A percentile compares a stretch with the other conserved stretches of the same genome.
Evolutionary conservation across 2,888 invertebrate genomes (phyloP).

Genomic region (Autographa gamma): DNA sequence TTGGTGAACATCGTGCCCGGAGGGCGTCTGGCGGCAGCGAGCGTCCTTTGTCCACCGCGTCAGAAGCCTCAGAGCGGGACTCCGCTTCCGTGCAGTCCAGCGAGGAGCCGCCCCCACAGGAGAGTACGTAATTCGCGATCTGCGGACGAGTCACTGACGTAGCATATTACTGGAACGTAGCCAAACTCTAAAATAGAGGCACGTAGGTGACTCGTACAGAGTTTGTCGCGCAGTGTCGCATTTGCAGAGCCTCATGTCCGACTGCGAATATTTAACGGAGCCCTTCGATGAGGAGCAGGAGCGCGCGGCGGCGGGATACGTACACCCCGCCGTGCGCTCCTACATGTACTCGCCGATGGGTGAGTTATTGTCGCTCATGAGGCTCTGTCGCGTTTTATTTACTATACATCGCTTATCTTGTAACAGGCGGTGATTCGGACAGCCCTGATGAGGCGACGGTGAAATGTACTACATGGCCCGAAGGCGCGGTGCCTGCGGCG

Average conservation of each 20-base stretch:
- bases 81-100: conserved; percentile 87
- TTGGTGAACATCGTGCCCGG: conserved; percentile 70
- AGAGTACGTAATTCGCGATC: conserved; percentile 84
- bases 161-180: conserved; percentile 83
- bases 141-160: conserved; percentile 85
- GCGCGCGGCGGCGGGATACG: conserved; percentile 79
- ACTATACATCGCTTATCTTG: conserved; percentile 74
- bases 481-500: conserved; percentile 78
- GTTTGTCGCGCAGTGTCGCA: conserved; percentile 87
- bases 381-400: conserved; percentile 66
- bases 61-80: conserved; percentile 85
- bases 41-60: conserved; percentile 85
- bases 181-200: conserved; percentile 87
- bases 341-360: conserved; percentile 88
- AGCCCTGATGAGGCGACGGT: conserved; percentile 90
- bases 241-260: conserved; percentile 86
- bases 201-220: conserved; percentile 83
- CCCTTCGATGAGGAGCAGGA: conserved; percentile 85
- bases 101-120: conserved; percentile 85
- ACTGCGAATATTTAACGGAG: conserved; percentile 86
- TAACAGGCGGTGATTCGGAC: conserved; percentile 89
- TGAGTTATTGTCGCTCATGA: conserved; percentile 79
- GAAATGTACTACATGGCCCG: conserved; percentile 87
- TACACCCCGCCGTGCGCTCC: conserved; percentile 87
- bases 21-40: conserved; percentile 82